phyloP scores from a whole-genome alignment of 2,113 vertebrate species.

The Athene noctua region DNA sequence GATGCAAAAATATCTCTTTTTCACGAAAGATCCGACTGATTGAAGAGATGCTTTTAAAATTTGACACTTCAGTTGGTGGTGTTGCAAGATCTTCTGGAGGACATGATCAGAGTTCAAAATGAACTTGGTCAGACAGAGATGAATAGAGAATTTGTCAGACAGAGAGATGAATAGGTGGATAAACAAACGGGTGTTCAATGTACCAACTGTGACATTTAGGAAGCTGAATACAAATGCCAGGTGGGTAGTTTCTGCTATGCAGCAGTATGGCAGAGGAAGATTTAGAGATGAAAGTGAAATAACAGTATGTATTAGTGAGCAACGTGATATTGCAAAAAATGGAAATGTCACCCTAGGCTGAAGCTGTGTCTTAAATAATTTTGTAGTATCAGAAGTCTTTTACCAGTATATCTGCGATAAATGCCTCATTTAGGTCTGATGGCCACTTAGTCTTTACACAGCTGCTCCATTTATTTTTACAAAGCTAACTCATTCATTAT shows the following conservation, averaged over 20 bases:
- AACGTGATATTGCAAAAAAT: neutral
- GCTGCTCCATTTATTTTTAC: constrained; percentile 13
- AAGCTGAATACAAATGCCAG: neutral
- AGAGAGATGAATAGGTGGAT: neutral
- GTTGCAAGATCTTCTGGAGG: neutral
- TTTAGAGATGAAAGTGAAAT: neutral
- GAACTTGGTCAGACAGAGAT: neutral
- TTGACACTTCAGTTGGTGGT: neutral
- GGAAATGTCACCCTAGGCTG: neutral
- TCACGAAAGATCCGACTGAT: neutral
- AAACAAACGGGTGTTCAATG: neutral
- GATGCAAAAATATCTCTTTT: neutral
- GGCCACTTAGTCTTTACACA: neutral
- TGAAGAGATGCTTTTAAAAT: constrained; percentile 7
- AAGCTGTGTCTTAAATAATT: neutral
- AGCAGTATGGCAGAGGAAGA: neutral
- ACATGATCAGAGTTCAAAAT: neutral
- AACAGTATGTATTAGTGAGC: neutral
- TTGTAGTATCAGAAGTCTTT: neutral
- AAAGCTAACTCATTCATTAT: neutral
- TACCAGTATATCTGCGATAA: neutral
- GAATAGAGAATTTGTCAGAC: neutral
- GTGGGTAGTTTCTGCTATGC: neutral
- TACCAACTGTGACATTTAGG: neutral
- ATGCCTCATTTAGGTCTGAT: neutral